Evolutionary conservation across 2,113 vertebrate genomes (phyloP).

Genomic region (Microtus richardsoni): DNA sequence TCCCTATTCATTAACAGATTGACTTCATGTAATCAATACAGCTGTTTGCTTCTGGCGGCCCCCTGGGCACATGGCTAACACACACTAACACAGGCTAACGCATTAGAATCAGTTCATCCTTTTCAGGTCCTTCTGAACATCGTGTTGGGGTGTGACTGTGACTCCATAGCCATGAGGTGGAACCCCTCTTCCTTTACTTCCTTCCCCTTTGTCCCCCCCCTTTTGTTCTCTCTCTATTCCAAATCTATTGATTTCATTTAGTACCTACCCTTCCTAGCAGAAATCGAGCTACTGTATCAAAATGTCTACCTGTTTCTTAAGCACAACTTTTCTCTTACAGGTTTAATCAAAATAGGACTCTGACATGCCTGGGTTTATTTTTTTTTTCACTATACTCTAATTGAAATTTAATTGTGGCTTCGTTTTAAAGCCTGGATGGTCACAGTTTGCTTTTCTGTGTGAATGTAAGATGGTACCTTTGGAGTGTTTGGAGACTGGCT

Average conservation of each 20-base stretch:
- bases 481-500: background rate
- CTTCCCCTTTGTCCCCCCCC: too few species aligned
- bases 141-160: background rate
- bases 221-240: background rate
- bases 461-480: background rate
- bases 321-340: slow-evolving; percentile 68
- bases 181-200: background rate
- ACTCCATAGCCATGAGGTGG: background rate
- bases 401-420: slow-evolving; percentile 27
- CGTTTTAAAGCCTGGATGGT: background rate
- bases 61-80: background rate
- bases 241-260: background rate
- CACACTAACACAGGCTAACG: background rate
- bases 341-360: slow-evolving; percentile 5
- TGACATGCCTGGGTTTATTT: background rate
- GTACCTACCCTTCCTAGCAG: background rate
- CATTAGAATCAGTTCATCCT: background rate
- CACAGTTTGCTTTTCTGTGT: slow-evolving; percentile 4
- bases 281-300: background rate
- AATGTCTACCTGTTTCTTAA: slow-evolving; percentile 42
- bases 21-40: background rate
- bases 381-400: background rate
- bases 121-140: background rate
- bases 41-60: background rate
- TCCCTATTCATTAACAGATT: background rate